These are phyloP conservation scores for Drosophila nigritarsus DNA, from an alignment of 2,888 invertebrate genomes.

Conservation along the genomic window DNA sequence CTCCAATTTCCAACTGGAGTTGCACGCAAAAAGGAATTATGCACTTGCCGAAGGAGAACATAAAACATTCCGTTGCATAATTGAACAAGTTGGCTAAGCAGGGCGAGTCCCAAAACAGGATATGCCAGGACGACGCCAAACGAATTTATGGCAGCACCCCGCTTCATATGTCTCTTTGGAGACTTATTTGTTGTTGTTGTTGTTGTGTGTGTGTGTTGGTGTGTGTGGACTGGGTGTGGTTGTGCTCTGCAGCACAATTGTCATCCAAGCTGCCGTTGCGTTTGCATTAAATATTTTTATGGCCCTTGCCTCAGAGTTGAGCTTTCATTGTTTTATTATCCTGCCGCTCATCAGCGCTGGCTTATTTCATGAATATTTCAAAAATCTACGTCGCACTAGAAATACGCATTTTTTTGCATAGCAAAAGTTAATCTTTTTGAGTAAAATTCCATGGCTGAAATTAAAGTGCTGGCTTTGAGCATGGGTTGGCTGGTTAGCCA, in stretches of 20 bases:
- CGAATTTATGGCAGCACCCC: slow-evolving; percentile 75
- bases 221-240: slow-evolving; percentile 16
- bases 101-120: slow-evolving; percentile 22
- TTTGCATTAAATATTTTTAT: slow-evolving; percentile 81
- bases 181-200: slow-evolving; percentile 59
- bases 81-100: slow-evolving; percentile 73
- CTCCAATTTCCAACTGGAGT: slow-evolving; percentile 10
- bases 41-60: slow-evolving; percentile 61
- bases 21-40: slow-evolving; percentile 66
- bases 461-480: slow-evolving; percentile 60
- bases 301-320: slow-evolving; percentile 53
- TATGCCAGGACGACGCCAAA: slow-evolving; percentile 41
- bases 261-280: slow-evolving; percentile 46
- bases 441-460: slow-evolving; percentile 69
- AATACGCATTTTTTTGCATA: slow-evolving; percentile 63
- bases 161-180: slow-evolving; percentile 73
- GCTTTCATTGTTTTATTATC: slow-evolving; percentile 78
- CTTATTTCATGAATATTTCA: slow-evolving; percentile 76
- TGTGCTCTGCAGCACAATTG: slow-evolving; percentile 56
- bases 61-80: slow-evolving; percentile 83
- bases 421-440: slow-evolving; percentile 77
- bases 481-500: slow-evolving; percentile 15
- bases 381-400: slow-evolving; percentile 53
- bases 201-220: slow-evolving; percentile 3
- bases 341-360: slow-evolving; percentile 53